Evolutionary conservation across 1,140 invertebrate genomes (phyloP).

Genomic region (Sesamia nonagrioides): DNA sequence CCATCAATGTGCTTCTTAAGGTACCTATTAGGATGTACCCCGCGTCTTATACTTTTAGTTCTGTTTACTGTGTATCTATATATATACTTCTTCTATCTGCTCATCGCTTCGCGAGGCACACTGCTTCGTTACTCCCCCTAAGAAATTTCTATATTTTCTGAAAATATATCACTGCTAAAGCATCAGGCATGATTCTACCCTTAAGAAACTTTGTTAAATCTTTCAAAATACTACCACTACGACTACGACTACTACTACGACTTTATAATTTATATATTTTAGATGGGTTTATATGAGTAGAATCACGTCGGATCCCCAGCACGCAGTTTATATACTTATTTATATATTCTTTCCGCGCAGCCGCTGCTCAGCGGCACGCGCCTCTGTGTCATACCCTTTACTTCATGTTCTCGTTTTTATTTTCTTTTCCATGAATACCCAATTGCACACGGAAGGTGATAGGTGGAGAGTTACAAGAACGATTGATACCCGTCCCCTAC

Average conservation of each 20-base stretch:
- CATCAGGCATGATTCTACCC: slow-evolving; percentile 68
- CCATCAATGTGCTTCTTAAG: slow-evolving; percentile 87
- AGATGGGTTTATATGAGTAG: slow-evolving; percentile 11
- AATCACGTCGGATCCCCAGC: slow-evolving; percentile 51
- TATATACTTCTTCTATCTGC: slow-evolving; percentile 74
- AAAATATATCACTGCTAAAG: slow-evolving; percentile 69
- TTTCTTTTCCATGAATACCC: slow-evolving; percentile 92
- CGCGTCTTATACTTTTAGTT: slow-evolving; percentile 71
- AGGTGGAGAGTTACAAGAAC: slow-evolving; percentile 99
- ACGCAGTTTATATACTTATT: slow-evolving; percentile 53
- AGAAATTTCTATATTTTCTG: slow-evolving; percentile 59
- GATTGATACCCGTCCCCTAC: slow-evolving; percentile 99
- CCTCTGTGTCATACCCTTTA: slow-evolving; percentile 78
- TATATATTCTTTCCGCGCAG: slow-evolving; percentile 14
- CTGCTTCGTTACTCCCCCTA: slow-evolving; percentile 76
- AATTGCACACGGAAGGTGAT: slow-evolving; percentile 95
- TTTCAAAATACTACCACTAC: not conserved
- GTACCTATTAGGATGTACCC: slow-evolving; percentile 76
- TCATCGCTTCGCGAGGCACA: slow-evolving; percentile 82
- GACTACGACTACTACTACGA: too few species aligned
- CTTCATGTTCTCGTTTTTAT: slow-evolving; percentile 86
- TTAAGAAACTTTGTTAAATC: not conserved
- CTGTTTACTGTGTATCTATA: slow-evolving; percentile 77
- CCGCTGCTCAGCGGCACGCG: slow-evolving; percentile 51
- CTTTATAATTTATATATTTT: not conserved